phyloP scores from a whole-genome alignment of 2,888 invertebrate genomes.

The Pseudolycoriella hygida region DNA sequence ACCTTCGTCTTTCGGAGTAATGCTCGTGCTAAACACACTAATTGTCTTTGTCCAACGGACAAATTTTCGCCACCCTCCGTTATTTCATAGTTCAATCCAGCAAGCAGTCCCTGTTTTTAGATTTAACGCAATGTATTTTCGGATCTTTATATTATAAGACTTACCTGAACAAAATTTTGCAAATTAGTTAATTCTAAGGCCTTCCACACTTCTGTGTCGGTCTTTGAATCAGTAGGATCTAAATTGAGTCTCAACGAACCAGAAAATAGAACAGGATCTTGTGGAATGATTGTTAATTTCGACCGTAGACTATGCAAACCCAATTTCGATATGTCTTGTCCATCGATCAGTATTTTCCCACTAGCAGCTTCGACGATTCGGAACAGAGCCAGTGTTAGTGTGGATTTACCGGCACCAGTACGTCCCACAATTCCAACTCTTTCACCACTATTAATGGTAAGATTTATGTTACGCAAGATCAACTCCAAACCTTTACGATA shows the following conservation, averaged over 20 bases:
- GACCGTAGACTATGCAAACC: conserved; percentile 30
- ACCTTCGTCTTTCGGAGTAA: conserved; percentile 32
- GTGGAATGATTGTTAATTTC: conserved; percentile 31
- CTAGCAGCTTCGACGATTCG: conserved; percentile 51
- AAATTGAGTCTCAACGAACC: conserved; percentile 37
- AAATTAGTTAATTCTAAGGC: conserved; percentile 35
- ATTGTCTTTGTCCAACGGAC: conserved; percentile 31
- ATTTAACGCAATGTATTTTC: too few relatives aligned
- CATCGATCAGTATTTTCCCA: conserved; percentile 30
- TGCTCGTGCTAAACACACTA: conserved; percentile 31
- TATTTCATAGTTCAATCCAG: conserved; percentile 20
- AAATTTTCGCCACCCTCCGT: conserved; percentile 24
- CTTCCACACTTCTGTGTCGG: conserved; percentile 34
- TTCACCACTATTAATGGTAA: conserved; percentile 62
- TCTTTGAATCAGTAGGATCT: conserved; percentile 32
- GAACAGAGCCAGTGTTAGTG: conserved; percentile 71
- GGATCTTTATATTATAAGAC: conserved; percentile 17
- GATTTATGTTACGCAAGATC: conserved; percentile 63
- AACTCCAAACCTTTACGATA: conserved; percentile 76
- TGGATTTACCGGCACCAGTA: conserved; percentile 85
- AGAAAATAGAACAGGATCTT: conserved; percentile 41
- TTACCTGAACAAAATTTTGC: conserved; percentile 18
- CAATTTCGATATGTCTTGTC: conserved; percentile 24
- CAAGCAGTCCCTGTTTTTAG: too few relatives aligned
- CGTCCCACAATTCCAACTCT: conserved; percentile 83